A percentile compares a stretch with the other conserved stretches of the same genome.
phyloP scores from a whole-genome alignment of 2,113 vertebrate species.

The Aleadryas rufinucha region DNA sequence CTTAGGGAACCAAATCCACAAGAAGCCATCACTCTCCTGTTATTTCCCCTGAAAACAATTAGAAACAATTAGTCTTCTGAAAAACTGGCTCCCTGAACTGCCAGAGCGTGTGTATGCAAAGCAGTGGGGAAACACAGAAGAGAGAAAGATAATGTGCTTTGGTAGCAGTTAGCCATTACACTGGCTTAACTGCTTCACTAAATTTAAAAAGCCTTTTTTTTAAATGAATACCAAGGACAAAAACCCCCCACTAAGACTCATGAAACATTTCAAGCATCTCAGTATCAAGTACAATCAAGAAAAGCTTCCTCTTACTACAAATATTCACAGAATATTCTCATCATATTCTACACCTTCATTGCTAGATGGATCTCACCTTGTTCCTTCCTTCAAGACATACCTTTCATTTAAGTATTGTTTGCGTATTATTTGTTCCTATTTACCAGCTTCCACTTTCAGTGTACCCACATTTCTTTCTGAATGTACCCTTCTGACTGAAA shows the following conservation, averaged over 20 bases:
- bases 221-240: neutral
- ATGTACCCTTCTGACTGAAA: neutral
- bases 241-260: rapidly evolving
- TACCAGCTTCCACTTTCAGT: neutral
- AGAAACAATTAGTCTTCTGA: neutral
- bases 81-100: neutral
- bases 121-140: neutral
- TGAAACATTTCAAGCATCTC: neutral
- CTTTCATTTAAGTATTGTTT: neutral
- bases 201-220: neutral
- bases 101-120: neutral
- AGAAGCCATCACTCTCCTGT: neutral
- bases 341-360: neutral
- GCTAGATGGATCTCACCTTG: neutral
- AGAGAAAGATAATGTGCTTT: neutral
- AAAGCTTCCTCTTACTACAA: neutral
- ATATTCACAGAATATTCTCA: neutral
- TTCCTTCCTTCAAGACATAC: neutral
- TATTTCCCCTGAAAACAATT: neutral
- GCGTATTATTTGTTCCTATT: neutral
- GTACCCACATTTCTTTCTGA: neutral
- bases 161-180: neutral
- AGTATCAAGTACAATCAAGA: neutral
- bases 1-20: neutral
- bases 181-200: neutral